These are phyloP conservation scores for Poecilia wingei DNA, from an alignment of 2,797 vertebrate genomes.

Conservation along the genomic window DNA sequence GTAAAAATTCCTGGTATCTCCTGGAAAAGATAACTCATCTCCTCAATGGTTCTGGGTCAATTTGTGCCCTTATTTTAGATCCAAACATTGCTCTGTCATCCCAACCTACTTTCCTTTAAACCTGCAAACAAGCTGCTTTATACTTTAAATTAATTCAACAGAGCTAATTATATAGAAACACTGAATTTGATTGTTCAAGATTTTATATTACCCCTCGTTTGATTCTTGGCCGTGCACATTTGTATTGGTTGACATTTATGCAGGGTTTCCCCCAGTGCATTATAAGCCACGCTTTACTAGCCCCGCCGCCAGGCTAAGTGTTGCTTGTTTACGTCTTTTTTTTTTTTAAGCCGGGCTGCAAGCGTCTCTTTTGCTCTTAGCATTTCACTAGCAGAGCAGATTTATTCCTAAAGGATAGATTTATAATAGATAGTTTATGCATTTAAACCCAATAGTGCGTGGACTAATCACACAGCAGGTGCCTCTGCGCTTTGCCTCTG, in stretches of 20 bases:
- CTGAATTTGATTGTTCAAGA: background rate
- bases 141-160: background rate
- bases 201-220: background rate
- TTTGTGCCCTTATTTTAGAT: background rate
- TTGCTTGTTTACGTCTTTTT: too few species aligned
- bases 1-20: background rate
- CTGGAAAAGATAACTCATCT: background rate
- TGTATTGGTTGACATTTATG: background rate
- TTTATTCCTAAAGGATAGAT: too few species aligned
- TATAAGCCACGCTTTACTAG: too few species aligned
- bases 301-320: too few species aligned
- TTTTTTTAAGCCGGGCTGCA: too few species aligned
- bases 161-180: background rate
- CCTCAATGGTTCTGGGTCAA: background rate
- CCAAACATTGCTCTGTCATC: constrained; percentile 4
- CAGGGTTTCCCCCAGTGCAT: too few species aligned
- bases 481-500: too few species aligned
- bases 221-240: background rate
- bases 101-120: background rate
- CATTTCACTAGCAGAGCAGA: too few species aligned
- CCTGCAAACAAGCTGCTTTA: background rate
- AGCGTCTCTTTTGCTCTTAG: too few species aligned
- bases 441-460: too few species aligned
- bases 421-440: too few species aligned
- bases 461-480: too few species aligned